Percentiles rank a stretch among this genome's conserved stretches.
phyloP scores from a whole-genome alignment of 1,140 invertebrate genomes.

The Thaumetopoea pityocampa region DNA sequence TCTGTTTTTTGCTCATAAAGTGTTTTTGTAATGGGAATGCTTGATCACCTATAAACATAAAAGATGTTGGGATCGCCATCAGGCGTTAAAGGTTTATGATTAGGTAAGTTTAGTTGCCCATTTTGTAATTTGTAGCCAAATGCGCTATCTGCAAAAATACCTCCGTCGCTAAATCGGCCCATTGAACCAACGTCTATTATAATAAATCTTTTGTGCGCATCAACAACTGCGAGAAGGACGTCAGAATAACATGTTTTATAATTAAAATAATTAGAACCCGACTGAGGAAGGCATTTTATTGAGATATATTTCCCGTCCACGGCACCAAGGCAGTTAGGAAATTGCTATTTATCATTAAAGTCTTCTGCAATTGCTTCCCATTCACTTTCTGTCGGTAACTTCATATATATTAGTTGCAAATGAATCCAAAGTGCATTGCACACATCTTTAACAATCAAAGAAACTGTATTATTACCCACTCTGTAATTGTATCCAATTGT shows the following conservation, averaged over 20 bases:
- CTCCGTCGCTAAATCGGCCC: conserved; percentile 1
- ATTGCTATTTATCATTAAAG: too few relatives aligned
- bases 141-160: neutral
- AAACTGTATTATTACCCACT: conserved; percentile 3
- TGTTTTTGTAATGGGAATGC: too few relatives aligned
- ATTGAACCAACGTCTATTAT: neutral
- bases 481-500: conserved; percentile 2
- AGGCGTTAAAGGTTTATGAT: conserved; percentile 12
- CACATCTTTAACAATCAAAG: conserved; percentile 1
- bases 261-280: too few relatives aligned
- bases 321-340: too few relatives aligned
- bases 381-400: too few relatives aligned
- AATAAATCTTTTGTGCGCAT: neutral
- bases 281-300: too few relatives aligned
- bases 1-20: too few relatives aligned
- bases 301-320: too few relatives aligned
- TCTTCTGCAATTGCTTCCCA: too few relatives aligned
- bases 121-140: neutral
- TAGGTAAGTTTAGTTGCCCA: neutral
- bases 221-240: neutral
- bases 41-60: too few relatives aligned
- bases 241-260: neutral
- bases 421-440: conserved; percentile 3
- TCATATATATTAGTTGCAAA: conserved; percentile 2
- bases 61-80: too few relatives aligned